Percentiles rank a stretch among this genome's conserved stretches.
Evolutionary conservation across 2,113 vertebrate species (phyloP).

Genomic region (Heptranchias perlo): DNA sequence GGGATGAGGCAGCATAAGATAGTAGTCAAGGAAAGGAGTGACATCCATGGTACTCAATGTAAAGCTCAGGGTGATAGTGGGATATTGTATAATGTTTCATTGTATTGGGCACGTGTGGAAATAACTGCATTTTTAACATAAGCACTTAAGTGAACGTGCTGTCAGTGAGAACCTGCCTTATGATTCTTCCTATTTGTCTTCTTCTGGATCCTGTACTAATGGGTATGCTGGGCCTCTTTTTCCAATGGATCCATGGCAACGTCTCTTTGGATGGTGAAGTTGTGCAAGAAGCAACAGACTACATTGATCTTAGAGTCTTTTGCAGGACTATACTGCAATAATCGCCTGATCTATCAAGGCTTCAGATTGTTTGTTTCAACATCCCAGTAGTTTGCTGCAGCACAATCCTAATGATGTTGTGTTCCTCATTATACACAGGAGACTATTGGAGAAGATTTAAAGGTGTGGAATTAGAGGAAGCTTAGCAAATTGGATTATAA

Average conservation of each 20-base stretch:
- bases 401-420: neutral
- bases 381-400: neutral
- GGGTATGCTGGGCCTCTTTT: no score
- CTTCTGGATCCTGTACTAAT: neutral
- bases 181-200: neutral
- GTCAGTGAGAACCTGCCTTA: neutral
- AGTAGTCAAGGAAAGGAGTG: neutral
- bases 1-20: neutral
- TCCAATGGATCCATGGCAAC: no score
- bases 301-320: neutral
- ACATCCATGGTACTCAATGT: neutral
- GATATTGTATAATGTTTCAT: neutral
- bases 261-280: neutral
- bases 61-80: neutral
- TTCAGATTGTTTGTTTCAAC: neutral
- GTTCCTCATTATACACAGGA: neutral
- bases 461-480: neutral
- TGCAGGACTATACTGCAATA: neutral
- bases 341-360: neutral
- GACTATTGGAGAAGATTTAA: neutral
- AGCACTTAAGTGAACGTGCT: neutral
- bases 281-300: neutral
- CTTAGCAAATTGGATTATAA: neutral
- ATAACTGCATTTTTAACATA: neutral
- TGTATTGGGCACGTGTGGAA: neutral